Evolutionary conservation across 1,140 invertebrate genomes (phyloP).

Genomic region (Babylonia areolata): DNA sequence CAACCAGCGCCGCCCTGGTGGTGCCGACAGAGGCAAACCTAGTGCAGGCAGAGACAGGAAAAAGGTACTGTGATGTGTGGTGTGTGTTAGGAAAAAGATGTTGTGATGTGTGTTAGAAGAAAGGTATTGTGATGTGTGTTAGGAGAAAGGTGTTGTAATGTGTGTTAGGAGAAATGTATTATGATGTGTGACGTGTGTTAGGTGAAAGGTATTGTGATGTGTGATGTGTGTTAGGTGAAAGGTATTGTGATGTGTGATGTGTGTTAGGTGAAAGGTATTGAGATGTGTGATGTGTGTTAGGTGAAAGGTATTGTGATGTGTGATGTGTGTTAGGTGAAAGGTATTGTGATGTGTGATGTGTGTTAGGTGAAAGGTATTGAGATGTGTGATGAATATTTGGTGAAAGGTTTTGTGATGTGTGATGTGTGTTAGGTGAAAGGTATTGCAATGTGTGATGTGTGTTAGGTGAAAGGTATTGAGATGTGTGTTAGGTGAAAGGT

Average conservation of each 20-base stretch:
- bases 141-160: background rate
- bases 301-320: too few species aligned
- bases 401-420: background rate
- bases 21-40: conserved; percentile 77
- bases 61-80: conserved; percentile 68
- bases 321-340: background rate
- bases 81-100: background rate
- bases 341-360: too few species aligned
- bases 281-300: too few species aligned
- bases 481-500: conserved; percentile 74
- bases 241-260: background rate
- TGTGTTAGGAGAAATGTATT: too few species aligned
- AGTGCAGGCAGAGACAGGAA: conserved; percentile 58
- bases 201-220: background rate
- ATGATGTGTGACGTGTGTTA: background rate
- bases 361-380: too few species aligned
- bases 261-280: background rate
- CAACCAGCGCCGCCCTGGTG: conserved; percentile 37
- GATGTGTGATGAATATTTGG: background rate
- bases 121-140: background rate
- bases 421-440: too few species aligned
- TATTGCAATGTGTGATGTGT: background rate
- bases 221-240: too few species aligned
- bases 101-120: background rate
- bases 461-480: background rate